Evolutionary conservation across 2,113 vertebrate species (phyloP), one percentile per base, ranked within the genome.

Genomic region (Ailurus styani): DNA sequence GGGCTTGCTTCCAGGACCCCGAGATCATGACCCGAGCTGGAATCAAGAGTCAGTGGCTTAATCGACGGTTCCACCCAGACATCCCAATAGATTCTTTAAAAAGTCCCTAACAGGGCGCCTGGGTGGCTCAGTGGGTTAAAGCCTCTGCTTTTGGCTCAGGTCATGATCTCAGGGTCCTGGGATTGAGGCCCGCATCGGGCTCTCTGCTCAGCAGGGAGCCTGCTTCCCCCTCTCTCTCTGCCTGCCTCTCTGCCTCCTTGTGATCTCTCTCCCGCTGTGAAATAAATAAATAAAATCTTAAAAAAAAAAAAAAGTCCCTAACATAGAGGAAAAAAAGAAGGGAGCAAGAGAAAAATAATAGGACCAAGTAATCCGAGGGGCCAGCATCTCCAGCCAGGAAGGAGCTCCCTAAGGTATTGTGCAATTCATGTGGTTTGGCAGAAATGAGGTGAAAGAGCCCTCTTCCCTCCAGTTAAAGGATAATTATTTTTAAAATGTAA

Each of bases 401-500:
- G 29, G 11, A 83, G n/a, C 57, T 54, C 14, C 34, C 57, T 77
- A 37, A 1, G 12, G 7, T 25, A 73, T 73, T 47, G 54, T 29
- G 40, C 55, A 64, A 27, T n/a, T n/a, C 18, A 5, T 86, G 23
- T 84, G 54, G 31, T 85, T 72, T 93, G 85, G 37, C 86, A 62
- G 90, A 91, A 52, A 87, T 54, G 29, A 64, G 23, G 81, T 64
- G n/a, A 52, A 89, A 52, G n/a, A 31, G 3, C 20, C 60, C 27
- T 42, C 62, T 82, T 82, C 31, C 54, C n/a, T 55, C 68, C 29
- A 81, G 37, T 82, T 73, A 96, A 82, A 96, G 31, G 23, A 66
- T 37, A 66, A 87, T n/a, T 93, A 81, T 62, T 79, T 91, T 91
- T 91, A 5, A 50, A 96, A 93, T 50, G 8, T 66, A 83, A 96